Evolutionary conservation across 2,797 vertebrate genomes (phyloP).

Genomic region (Emys orbicularis): DNA sequence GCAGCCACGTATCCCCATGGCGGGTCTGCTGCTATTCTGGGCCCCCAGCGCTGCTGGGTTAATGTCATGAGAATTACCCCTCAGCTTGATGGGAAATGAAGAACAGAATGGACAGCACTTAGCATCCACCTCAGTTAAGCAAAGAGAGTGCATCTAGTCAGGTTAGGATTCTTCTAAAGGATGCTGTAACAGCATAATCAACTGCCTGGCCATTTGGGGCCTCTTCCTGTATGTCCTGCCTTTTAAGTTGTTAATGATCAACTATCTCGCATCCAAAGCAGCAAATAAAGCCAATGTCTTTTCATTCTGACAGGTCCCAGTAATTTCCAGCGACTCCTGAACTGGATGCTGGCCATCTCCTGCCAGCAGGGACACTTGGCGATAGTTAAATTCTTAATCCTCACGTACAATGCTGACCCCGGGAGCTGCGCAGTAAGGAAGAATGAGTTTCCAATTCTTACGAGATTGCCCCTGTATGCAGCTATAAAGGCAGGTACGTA

Average conservation of each 20-base stretch:
- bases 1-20: not conserved
- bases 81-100: not conserved
- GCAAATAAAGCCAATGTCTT: fast-evolving
- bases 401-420: slow-evolving; percentile 86
- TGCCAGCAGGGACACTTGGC: slow-evolving; percentile 91
- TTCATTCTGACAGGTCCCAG: slow-evolving; percentile 73
- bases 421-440: slow-evolving; percentile 88
- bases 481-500: slow-evolving; percentile 90
- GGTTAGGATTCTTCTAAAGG: not conserved
- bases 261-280: fast-evolving
- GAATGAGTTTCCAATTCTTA: slow-evolving; percentile 91
- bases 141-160: not conserved
- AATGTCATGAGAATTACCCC: not conserved
- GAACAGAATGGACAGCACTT: not conserved
- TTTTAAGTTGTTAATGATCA: fast-evolving
- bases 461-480: slow-evolving; percentile 90
- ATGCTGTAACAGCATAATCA: not conserved
- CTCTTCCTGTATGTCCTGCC: not conserved
- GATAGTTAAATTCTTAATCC: slow-evolving; percentile 89
- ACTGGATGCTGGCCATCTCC: slow-evolving; percentile 92
- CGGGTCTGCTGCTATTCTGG: not conserved
- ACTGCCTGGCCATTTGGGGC: not conserved
- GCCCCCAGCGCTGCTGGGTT: not conserved
- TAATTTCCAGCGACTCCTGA: slow-evolving; percentile 86
- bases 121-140: not conserved